Evolutionary conservation across 2,113 vertebrate species (phyloP), one percentile per base, ranked within the genome.

Genomic region (Perognathus longimembris): DNA sequence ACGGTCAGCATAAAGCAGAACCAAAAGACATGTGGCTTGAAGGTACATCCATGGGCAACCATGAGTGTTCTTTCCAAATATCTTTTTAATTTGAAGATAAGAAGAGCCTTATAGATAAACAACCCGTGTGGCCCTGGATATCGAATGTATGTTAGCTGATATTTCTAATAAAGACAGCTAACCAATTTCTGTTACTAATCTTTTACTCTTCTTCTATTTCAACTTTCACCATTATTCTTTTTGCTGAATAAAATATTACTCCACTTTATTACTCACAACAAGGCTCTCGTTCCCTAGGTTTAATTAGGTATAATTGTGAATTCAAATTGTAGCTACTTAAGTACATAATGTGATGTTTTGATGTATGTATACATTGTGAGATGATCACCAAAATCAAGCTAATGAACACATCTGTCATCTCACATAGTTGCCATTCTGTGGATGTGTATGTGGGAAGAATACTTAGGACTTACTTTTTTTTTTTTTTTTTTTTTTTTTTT

Each of bases 61-160:
- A 80, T 69, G 22, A 84, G 22, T 32, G 4, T 74, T 69, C 20
- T 79, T 24, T 71, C 7, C 4, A 14, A 36, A 63, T 79, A 69
- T 66, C 50, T 57, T 86, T 73, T 12, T 71, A 91, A 93, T 78
- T 70, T 70, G 70, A 83, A 66, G 40, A 77, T 38, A 82, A 57
- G 38, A 59, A 14, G 85, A 40, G 78, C 45, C 77, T 85, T 38
- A n/a, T 0, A 50, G n/a, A 45, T 73, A 28, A 86, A 32, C 34
- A 66, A 85, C 57, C 34, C 15, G n/a, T 74, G 50, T 21, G 34
- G 91, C 21, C 28, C 17, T 82, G 7, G 26, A 21, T 28, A 26
- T 9, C 73, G 70, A 82, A 54, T 63, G 77, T 24, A 63, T 24
- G 20, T 12, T 38, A 80, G 28, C 20, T 85, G 24, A 81, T 36